Evolutionary conservation across 2,888 invertebrate species (phyloP).

Genomic region (Drosophila pseudotakahashii): DNA sequence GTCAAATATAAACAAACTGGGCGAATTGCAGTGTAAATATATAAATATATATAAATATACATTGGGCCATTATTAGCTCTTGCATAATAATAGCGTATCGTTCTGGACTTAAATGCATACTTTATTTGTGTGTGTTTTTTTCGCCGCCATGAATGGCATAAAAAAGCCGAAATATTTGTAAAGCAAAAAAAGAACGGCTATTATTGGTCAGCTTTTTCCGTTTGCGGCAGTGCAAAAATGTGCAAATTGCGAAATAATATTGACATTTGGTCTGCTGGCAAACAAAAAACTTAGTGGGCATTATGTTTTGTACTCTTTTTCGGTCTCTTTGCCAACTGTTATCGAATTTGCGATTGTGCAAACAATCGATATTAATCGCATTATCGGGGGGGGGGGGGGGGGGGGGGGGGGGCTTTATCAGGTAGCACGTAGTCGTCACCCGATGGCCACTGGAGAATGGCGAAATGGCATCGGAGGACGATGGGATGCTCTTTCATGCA

Average conservation of each 20-base stretch:
- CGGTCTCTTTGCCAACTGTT: not conserved
- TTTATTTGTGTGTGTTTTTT: not conserved
- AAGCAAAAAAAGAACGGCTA: not conserved
- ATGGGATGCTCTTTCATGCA: constrained; percentile 62
- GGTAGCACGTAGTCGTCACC: constrained; percentile 25
- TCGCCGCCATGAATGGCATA: not conserved
- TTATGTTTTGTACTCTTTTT: not conserved
- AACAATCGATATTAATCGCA: constrained; percentile 13
- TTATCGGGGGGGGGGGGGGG: not conserved
- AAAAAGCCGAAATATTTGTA: not conserved
- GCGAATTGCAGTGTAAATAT: not conserved
- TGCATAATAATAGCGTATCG: not conserved
- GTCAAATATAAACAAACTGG: not conserved
- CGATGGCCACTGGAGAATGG: constrained; percentile 5
- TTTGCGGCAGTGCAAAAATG: not conserved
- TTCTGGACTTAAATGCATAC: not conserved
- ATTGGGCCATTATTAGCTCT: not conserved
- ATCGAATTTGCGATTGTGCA: not conserved
- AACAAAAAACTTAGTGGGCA: constrained; percentile 4
- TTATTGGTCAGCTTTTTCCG: not conserved
- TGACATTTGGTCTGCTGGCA: not conserved
- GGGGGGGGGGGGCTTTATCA: not conserved
- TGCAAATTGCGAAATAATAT: constrained; percentile 5
- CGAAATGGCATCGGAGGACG: not conserved
- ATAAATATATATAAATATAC: not conserved